Base-by-base conservation (phyloP, 2,888 invertebrate genomes). In the Asteroscopus sphinx region DNA sequence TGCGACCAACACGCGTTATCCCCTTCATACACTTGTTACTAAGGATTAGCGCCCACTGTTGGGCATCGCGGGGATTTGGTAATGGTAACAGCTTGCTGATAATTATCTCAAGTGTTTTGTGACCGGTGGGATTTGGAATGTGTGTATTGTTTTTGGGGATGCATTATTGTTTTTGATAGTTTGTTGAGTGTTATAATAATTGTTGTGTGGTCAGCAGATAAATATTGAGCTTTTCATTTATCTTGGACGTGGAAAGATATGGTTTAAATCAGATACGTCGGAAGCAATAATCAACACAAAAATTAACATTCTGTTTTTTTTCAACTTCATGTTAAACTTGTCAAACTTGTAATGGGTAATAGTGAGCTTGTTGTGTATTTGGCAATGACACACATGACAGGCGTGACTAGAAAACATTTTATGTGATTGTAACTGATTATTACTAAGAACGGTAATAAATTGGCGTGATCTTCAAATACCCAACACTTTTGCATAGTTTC, bases 11-110 rank as follows among this genome's bases (percentile, higher is more conserved):
- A 48, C 58, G 52, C 67, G 67, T 73, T 66, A 72, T 69, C 72
- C 76, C 66, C 58, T 62, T 44, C 68, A 67, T 68, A 42, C 76
- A 63, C 59, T 76, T 66, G 73, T 73, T 73, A 68, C 30, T 62
- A 67, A 48, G 65, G 76, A 76, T 76, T 76, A 76, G 65, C 52
- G 65, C 45, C 52, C 55, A 66, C 59, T 51, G 41, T 25, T 47
- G 58, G 45, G 21, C 17, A 28, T 39, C 44, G 51, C 48, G 57
- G 63, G 60, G 66, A 47, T 44, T 17, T 28, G 35, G 37, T 49
- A 44, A 45, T 16, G 52, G 63, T 45, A 73, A 73, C 73, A 74
- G 71, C 65, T 71, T 73, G 71, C 36, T 39, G 62, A 71, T 66
- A 64, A 74, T 72, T 72, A 71, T 63, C 67, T 64, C 51, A 72